phyloP scores from a whole-genome alignment of 2,113 vertebrate species.

The Otis tarda region DNA sequence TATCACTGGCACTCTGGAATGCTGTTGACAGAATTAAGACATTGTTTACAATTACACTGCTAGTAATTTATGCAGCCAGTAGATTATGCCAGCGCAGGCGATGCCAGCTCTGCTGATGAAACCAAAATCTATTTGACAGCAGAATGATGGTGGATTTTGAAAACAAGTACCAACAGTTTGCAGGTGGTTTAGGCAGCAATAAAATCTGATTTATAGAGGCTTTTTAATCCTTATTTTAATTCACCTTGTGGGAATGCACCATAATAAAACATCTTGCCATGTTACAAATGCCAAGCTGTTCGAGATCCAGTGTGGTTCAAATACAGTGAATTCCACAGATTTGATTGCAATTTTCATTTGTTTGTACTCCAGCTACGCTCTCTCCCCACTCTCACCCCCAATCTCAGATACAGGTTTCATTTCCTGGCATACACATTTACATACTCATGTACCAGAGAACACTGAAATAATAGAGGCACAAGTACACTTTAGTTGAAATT shows the following conservation, averaged over 20 bases:
- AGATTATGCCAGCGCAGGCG: slow-evolving; percentile 23
- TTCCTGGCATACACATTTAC: neutral
- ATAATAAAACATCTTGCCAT: slow-evolving; percentile 4
- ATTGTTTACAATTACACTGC: slow-evolving; percentile 49
- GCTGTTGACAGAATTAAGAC: slow-evolving; percentile 66
- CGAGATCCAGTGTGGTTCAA: neutral
- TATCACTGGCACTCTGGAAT: neutral
- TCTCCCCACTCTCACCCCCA: neutral
- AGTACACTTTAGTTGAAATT: neutral
- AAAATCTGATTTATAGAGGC: slow-evolving; percentile 67
- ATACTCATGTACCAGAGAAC: neutral
- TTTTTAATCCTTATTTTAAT: slow-evolving; percentile 70
- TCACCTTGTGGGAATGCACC: slow-evolving; percentile 65
- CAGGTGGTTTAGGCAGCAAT: slow-evolving; percentile 68
- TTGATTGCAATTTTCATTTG: neutral
- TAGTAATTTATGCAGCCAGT: slow-evolving; percentile 48
- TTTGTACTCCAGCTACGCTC: neutral
- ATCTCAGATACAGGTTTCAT: neutral
- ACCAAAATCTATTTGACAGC: slow-evolving; percentile 56
- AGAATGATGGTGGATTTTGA: slow-evolving; percentile 50
- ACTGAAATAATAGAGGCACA: neutral
- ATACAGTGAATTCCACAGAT: neutral
- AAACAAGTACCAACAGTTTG: slow-evolving; percentile 66
- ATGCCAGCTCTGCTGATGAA: slow-evolving; percentile 68
- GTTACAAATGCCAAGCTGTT: neutral